Base-by-base conservation (phyloP, 2,797 vertebrate species). In the Rallus crepitans region DNA sequence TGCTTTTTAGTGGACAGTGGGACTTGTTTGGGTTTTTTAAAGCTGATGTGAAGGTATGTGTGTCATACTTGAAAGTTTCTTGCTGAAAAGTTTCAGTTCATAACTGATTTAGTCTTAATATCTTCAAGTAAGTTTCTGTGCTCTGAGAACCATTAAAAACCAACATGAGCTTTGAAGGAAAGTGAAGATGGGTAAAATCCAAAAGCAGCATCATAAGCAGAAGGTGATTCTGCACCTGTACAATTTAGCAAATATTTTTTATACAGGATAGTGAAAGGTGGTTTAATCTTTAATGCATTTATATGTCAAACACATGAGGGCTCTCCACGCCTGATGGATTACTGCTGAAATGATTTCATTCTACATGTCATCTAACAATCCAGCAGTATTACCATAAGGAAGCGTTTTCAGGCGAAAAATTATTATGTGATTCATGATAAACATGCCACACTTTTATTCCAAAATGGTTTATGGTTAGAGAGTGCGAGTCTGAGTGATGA, bases 281-380 rank as follows among this genome's bases (percentile, higher is more conserved):
- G 18, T 63, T 88, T 82, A 31, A 55, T 60, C 57, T 73, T 59
- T 20, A 85, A 60, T 52, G 53, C 91, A 93, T 40, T 64, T 91
- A 63, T 53, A 40, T 73, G 89, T 92, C 94, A 93, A 96, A 97
- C 96, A 96, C 94, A 87, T 0, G 75, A 87, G 96, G 89, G 92
- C 96, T 96, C 94, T 75, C 89, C 80, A 64, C 17, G 85, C 91
- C 96, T 89, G 84, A 56, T 17, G 28, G 76, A 92, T 75, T 71
- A 25, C 84, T 90, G 61, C 82, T 76, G 88, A 70, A 84, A 72
- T 73, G 27, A 91, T 88, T 92, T 90, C 60, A 77, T 91, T 89
- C 92, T 25, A 59, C 63, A 23, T 57, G 84, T 79, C 86, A 81
- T 64, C 96, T 89, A 65, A 93, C 35, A 88, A 97, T 94, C 88